Conservation (phyloP, 2,113 vertebrate species). For the Dolichotis patagonum region DNA sequence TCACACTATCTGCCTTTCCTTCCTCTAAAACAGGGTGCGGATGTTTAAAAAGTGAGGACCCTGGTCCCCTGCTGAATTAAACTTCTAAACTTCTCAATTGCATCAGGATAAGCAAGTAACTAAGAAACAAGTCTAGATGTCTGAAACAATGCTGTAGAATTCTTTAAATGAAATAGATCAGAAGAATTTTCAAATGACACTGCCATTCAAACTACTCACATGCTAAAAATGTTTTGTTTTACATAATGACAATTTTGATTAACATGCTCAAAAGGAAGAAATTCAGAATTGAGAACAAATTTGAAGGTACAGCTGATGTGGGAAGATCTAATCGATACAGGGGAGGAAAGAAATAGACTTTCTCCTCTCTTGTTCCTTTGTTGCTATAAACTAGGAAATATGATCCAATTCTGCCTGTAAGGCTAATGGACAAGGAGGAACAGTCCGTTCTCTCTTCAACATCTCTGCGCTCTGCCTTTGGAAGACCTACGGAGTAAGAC, state of each 20-base stretch:
- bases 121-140: neutral
- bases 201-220: neutral
- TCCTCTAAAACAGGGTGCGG: too few species aligned
- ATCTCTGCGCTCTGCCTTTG: neutral
- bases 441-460: neutral
- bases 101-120: neutral
- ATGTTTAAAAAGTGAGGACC: too few species aligned
- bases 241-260: neutral
- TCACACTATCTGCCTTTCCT: too few species aligned
- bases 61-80: too few species aligned
- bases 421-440: neutral
- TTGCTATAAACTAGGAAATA: neutral
- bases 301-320: neutral
- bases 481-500: neutral
- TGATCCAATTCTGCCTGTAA: neutral
- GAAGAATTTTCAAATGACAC: neutral
- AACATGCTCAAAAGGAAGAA: neutral
- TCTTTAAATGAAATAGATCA: neutral
- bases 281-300: neutral
- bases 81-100: too few species aligned
- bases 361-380: neutral
- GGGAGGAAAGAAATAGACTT: neutral
- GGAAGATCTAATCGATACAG: neutral
- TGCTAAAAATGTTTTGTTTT: neutral
- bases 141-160: neutral